Conservation (phyloP, 2,888 invertebrate species). For the Pterobdella sp. region DNA sequence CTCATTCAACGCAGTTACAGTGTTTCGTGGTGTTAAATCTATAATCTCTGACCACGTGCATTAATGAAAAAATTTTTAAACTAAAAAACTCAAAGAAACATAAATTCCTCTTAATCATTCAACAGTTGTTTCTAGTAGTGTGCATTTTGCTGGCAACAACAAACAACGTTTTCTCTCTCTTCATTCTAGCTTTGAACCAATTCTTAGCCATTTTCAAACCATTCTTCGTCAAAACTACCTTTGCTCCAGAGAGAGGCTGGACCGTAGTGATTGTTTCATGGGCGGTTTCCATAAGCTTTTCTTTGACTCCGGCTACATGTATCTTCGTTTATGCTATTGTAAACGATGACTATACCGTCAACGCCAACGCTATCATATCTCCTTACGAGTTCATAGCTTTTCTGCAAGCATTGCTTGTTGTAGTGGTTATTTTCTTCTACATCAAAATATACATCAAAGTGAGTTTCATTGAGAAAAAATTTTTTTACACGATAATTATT, state of each 20-base stretch:
- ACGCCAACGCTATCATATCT: slow-evolving; percentile 13
- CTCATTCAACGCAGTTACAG: too few species aligned
- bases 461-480: not conserved
- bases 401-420: slow-evolving; percentile 36
- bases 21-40: too few species aligned
- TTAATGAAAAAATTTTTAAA: too few species aligned
- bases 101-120: too few species aligned
- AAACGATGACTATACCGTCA: not conserved
- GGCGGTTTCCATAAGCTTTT: slow-evolving; percentile 33
- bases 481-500: too few species aligned
- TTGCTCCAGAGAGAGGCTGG: slow-evolving; percentile 33
- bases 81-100: too few species aligned
- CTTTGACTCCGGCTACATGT: slow-evolving; percentile 34
- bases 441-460: slow-evolving; percentile 38
- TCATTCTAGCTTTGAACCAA: slow-evolving; percentile 39
- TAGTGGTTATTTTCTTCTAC: slow-evolving; percentile 39
- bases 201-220: slow-evolving; percentile 39
- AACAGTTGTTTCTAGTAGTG: slow-evolving; percentile 14
- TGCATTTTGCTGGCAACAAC: slow-evolving; percentile 29
- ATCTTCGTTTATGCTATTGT: slow-evolving; percentile 12
- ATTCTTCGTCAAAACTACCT: slow-evolving; percentile 36
- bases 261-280: slow-evolving; percentile 34
- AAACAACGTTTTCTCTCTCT: slow-evolving; percentile 35
- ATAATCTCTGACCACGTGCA: too few species aligned
- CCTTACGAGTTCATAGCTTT: slow-evolving; percentile 39